phyloP scores from a whole-genome alignment of 1,140 invertebrate genomes.

The Coenobita brevimanus region DNA sequence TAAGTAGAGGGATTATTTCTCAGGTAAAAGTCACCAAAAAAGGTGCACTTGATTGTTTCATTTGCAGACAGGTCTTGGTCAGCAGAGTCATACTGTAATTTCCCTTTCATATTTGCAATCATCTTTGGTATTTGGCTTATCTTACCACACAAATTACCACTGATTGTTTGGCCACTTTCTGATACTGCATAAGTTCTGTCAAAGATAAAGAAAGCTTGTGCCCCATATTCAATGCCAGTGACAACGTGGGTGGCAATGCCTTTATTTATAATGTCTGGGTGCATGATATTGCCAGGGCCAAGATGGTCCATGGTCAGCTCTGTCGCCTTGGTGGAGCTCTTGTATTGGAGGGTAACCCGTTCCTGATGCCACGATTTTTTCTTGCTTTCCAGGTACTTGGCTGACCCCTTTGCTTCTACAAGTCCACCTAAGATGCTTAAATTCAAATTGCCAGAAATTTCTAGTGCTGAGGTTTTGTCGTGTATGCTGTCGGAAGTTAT shows the following conservation, averaged over 20 bases:
- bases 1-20: conserved; percentile 9
- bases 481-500: too few relatives aligned
- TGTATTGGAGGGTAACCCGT: conserved; percentile 39
- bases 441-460: too few relatives aligned
- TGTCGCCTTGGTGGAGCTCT: conserved; percentile 30
- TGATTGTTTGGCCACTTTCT: background rate
- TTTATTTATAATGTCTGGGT: conserved; percentile 20
- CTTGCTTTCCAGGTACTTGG: too few relatives aligned
- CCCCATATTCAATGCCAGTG: conserved; percentile 36
- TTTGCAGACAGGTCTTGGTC: conserved; percentile 2
- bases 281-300: background rate
- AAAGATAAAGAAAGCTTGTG: conserved; percentile 39
- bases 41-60: background rate
- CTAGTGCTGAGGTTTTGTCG: too few relatives aligned
- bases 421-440: too few relatives aligned
- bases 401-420: too few relatives aligned
- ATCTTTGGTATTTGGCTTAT: conserved; percentile 7
- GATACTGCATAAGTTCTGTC: background rate
- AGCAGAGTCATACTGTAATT: background rate
- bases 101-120: conserved; percentile 1
- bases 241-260: conserved; percentile 34
- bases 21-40: conserved; percentile 25
- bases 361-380: too few relatives aligned
- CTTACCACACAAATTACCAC: conserved; percentile 1
- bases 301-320: conserved; percentile 4